Percentiles rank a stretch among this genome's conserved stretches.
Conservation (phyloP, 2,888 invertebrate species). For the Catocala nupta region DNA sequence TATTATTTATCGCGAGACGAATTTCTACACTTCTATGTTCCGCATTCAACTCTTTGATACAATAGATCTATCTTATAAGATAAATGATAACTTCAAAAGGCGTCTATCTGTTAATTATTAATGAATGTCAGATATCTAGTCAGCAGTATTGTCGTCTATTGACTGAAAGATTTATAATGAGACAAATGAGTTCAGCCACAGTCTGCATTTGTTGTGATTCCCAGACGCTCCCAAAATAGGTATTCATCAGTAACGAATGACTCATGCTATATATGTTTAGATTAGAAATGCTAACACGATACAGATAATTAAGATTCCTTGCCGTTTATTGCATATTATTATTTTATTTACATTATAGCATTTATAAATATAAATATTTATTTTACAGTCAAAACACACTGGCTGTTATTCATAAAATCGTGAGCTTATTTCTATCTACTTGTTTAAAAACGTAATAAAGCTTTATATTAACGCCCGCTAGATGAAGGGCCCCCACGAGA, state of each 20-base stretch:
- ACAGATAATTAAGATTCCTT: constrained; percentile 33
- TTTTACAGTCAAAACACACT: constrained; percentile 2
- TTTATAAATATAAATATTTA: too few relatives aligned
- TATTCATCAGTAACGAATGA: constrained; percentile 67
- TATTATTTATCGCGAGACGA: constrained; percentile 62
- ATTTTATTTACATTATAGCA: too few relatives aligned
- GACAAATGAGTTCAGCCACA: constrained; percentile 61
- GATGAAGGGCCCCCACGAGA: constrained; percentile 22
- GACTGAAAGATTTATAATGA: constrained; percentile 61
- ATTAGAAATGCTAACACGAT: constrained; percentile 42
- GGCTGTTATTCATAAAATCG: constrained; percentile 23
- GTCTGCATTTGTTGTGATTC: constrained; percentile 72
- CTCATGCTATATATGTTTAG: constrained; percentile 60
- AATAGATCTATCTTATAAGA: constrained; percentile 8
- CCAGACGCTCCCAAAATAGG: constrained; percentile 80
- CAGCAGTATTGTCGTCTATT: constrained; percentile 29
- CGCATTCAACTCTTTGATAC: constrained; percentile 5
- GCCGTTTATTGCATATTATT: background rate
- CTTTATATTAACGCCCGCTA: constrained; percentile 36
- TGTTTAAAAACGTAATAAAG: constrained; percentile 40
- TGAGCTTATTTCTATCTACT: constrained; percentile 32
- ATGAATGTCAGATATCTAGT: constrained; percentile 20
- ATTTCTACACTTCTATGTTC: constrained; percentile 47
- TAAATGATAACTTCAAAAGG: constrained; percentile 9
- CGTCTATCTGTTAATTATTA: constrained; percentile 6